A percentile compares a stretch with the other conserved stretches of the same genome.
Conservation (phyloP, 1,140 invertebrate genomes). For the Plectus sambesii region DNA sequence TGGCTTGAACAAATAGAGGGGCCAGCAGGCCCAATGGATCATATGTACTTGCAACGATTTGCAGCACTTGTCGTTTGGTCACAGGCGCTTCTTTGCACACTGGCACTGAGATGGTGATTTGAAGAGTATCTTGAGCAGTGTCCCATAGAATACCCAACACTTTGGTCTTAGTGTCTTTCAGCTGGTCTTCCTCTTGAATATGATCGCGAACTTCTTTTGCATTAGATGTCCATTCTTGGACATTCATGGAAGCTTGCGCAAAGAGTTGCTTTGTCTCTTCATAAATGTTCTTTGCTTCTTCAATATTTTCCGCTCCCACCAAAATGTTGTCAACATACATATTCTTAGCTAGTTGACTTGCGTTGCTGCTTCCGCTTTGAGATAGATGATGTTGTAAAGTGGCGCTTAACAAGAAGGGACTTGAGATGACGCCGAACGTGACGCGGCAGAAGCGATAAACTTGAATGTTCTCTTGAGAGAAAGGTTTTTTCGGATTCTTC, state of each 20-base stretch:
- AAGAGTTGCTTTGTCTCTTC: conserved; percentile 13
- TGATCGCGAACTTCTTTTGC: not conserved
- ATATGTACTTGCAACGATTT: not conserved
- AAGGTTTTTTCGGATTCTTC: conserved; percentile 3
- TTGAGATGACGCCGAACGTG: conserved; percentile 18
- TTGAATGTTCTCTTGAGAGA: conserved; percentile 4
- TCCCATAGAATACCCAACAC: conserved; percentile 22
- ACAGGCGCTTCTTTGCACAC: too few relatives aligned
- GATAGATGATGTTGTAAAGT: conserved; percentile 17
- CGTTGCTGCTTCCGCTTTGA: not conserved
- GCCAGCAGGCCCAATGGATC: conserved; percentile 20
- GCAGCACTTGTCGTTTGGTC: not conserved
- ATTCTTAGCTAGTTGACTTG: conserved; percentile 5
- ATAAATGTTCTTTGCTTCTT: conserved; percentile 12
- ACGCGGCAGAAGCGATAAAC: conserved; percentile 20
- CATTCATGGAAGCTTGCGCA: conserved; percentile 19
- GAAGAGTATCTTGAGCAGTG: conserved; percentile 1
- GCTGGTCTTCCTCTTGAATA: conserved; percentile 6
- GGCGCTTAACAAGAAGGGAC: conserved; percentile 19
- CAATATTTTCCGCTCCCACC: not conserved
- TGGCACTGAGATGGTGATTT: too few relatives aligned
- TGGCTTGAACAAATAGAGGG: conserved; percentile 15
- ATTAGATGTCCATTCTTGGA: conserved; percentile 23
- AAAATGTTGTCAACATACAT: conserved; percentile 27
- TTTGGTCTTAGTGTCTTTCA: not conserved